Base-by-base conservation (phyloP, 2,888 invertebrate genomes). In the Proisotoma minuta region DNA sequence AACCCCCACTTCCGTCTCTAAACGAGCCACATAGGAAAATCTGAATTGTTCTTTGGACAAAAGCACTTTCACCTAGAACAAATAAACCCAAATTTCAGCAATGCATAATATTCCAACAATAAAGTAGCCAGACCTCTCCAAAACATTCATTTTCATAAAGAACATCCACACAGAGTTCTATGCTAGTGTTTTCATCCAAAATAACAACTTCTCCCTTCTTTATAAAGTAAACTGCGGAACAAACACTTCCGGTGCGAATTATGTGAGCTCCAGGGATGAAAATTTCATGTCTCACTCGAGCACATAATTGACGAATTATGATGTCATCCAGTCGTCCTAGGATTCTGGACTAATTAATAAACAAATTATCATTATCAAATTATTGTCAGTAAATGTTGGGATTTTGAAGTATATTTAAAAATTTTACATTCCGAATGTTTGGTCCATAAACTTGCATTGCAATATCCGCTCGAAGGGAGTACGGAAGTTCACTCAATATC, bases 121-220 rank as follows among this genome's bases (percentile, higher is more conserved):
- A 39, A 3, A 56, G 10, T 34, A 23, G 12, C 26, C 27, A 20
- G 28, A 70, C 72, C 58, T 72, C 73, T 40, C 73, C 73, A 62
- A 73, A 73, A 34, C 71, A 71, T 40, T 73, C 71, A 39, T 62
- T 68, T 49, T 73, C 71, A 26, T 68, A 67, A 0, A 73, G 59
- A 0, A 65, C 62, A 22, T 68, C 69, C 5, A 73, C 71, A 49
- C 69, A 68, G 5, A 73, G 51, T 20, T 71, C 68, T 10, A 71
- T 40, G 22, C 66, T 65, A 8, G 62, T 52, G 26, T 63, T 68
- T 48, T 70, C 69, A 56, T 73, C 73, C 24, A 73, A 28, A 54
- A 73, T 70, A 1, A 71, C 67, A 20, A 73, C 65, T 60, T 73
- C 69, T 10, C 73, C 73, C 23, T 63, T 65, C 40, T 68, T 73